Conservation (phyloP, 2,888 invertebrate species). For the Melinopterus prodromus region DNA sequence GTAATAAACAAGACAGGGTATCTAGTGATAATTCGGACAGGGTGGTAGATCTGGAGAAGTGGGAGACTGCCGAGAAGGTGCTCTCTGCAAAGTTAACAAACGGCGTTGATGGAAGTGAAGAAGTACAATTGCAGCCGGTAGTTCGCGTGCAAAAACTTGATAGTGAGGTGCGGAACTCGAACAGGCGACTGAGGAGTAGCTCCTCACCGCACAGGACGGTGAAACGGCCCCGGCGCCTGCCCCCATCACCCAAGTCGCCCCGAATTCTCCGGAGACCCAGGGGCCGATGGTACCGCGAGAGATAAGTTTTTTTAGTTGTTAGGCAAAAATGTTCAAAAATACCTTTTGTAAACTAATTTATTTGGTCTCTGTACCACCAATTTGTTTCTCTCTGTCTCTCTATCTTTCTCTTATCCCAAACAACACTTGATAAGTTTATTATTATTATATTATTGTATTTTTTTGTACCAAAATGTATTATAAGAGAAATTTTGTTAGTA, state of each 20-base stretch:
- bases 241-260: constrained; percentile 57
- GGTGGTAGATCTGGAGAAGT: constrained; percentile 48
- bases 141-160: constrained; percentile 74
- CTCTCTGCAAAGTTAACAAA: constrained; percentile 52
- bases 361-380: not conserved
- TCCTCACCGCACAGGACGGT: constrained; percentile 46
- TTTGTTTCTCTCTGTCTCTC: not conserved
- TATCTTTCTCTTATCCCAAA: not conserved
- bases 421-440: not conserved
- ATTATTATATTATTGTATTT: constrained; percentile 19
- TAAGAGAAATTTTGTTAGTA: constrained; percentile 36
- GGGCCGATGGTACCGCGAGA: constrained; percentile 60
- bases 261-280: constrained; percentile 57
- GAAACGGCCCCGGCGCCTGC: constrained; percentile 46
- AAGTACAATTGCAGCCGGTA: constrained; percentile 68
- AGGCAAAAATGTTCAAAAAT: not conserved
- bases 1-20: constrained; percentile 35
- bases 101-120: constrained; percentile 48
- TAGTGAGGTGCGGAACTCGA: constrained; percentile 49
- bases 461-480: constrained; percentile 40
- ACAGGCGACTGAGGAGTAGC: constrained; percentile 46
- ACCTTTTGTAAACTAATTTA: not conserved
- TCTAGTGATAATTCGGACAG: constrained; percentile 44
- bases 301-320: constrained; percentile 49
- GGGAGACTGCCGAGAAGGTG: constrained; percentile 53